Base-by-base conservation (phyloP, 2,113 vertebrate genomes). In the Lipotes vexillifer region DNA sequence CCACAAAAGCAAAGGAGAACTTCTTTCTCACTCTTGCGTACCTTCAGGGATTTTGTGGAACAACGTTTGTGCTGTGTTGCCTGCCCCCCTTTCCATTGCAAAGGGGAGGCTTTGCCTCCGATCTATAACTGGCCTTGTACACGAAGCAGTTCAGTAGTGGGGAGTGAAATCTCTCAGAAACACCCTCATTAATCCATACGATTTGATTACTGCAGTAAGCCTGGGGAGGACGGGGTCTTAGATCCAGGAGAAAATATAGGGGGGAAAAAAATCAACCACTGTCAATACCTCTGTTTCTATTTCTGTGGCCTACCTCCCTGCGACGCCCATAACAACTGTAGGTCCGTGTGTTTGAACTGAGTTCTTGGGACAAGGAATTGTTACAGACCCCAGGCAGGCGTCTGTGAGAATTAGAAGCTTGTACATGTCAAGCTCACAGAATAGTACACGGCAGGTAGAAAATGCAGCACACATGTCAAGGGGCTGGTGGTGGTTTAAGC, bases 381-480 rank as follows among this genome's bases (percentile, higher is more conserved):
- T n/a, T n/a, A n/a, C n/a, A 21, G 55, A 57, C 55, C 55, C 55
- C 55, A 57, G 55, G 55, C 18, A 57, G 20, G 55, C 6, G 7
- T 57, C 55, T 57, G 12, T 36, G 65, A 55, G 29, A 3, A 44
- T 3, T 5, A 2, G 23, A 38, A 6, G 29, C 9, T 3, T 8
- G 3, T 1, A 1, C 2, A 0, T 2, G 29, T 3, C 2, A 25
- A 18, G 74, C 61, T 5, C 13, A 2, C 2, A 17, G 68, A 59
- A 25, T 1, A 52, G 12, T 0, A 2, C 13, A 0, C 7, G 3
- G 11, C 41, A 33, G 17, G 18, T 10, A 9, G 31, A 2, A 36
- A 31, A 5, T 1, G 5, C 36, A 8, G 0, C 1, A 3, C 1
- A 11, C 0, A 1, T 1, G 8, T 52, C 18, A 3, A 31, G 46